Conservation (phyloP, 2,797 vertebrate genomes). For the Myripristis murdjan region DNA sequence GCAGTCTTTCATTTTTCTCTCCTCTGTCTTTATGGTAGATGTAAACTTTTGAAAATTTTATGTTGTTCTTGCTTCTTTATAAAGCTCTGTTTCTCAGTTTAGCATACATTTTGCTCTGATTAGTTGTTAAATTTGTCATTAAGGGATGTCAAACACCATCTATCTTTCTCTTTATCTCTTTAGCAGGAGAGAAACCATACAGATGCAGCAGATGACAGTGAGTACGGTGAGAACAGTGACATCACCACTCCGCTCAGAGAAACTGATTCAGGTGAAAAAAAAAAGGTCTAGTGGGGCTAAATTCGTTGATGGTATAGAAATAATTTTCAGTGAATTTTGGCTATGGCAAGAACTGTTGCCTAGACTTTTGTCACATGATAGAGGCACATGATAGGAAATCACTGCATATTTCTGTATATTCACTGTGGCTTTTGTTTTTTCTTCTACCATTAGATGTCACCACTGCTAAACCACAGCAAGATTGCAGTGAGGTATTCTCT, state of each 20-base stretch:
- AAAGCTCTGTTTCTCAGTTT: no score
- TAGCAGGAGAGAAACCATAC: background rate
- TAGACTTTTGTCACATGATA: no score
- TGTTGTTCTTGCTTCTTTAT: no score
- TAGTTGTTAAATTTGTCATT: no score
- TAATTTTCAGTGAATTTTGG: no score
- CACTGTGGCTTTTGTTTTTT: background rate
- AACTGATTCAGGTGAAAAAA: background rate
- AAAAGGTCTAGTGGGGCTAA: background rate
- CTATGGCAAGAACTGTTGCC: no score
- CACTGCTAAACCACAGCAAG: background rate
- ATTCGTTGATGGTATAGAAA: background rate
- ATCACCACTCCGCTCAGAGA: background rate
- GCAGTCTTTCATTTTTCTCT: no score
- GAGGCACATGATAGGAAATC: no score
- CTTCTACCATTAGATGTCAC: constrained; percentile 15
- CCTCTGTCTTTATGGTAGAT: background rate
- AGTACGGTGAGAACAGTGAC: background rate
- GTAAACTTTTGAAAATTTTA: background rate
- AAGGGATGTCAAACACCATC: background rate
- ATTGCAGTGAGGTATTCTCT: constrained; percentile 5
- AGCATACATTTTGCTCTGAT: background rate
- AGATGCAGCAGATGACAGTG: background rate
- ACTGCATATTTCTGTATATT: no score
- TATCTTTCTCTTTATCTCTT: constrained; percentile 1